These are phyloP conservation scores for Campoplex capitator DNA, from an alignment of 2,888 invertebrate species.

Conservation along the genomic window DNA sequence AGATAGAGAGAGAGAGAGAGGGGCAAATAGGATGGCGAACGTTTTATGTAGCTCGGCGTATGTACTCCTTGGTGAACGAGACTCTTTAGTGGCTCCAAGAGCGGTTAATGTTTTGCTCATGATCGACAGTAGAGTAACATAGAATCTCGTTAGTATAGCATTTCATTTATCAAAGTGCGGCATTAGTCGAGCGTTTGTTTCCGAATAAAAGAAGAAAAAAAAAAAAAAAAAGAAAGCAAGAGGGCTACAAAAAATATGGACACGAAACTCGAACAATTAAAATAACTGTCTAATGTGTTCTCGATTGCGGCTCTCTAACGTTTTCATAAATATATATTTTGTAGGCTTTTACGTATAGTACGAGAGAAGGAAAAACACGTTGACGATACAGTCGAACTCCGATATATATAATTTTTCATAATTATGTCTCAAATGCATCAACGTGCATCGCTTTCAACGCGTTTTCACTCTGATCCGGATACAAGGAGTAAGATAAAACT, in stretches of 20 bases:
- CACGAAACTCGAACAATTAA: slow-evolving; percentile 61
- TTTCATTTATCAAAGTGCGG: slow-evolving; percentile 42
- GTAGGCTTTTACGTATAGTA: background rate
- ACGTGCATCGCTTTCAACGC: slow-evolving; percentile 12
- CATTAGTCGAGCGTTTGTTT: slow-evolving; percentile 41
- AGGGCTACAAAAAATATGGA: background rate
- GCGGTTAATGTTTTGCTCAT: slow-evolving; percentile 33
- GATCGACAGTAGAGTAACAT: slow-evolving; percentile 48
- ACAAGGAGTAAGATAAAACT: background rate
- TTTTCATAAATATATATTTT: slow-evolving; percentile 20
- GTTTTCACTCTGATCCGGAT: slow-evolving; percentile 34
- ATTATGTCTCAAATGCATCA: slow-evolving; percentile 53
- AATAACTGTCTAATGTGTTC: slow-evolving; percentile 64
- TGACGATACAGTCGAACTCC: slow-evolving; percentile 7
- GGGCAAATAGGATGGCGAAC: background rate
- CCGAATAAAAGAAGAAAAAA: background rate
- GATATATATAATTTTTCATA: slow-evolving; percentile 56
- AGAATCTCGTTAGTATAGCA: slow-evolving; percentile 53
- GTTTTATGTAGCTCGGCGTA: background rate
- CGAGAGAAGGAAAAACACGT: background rate
- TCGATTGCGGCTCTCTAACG: slow-evolving; percentile 42
- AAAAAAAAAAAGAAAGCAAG: slow-evolving; percentile 15
- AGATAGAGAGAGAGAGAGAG: background rate
- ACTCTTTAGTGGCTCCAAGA: slow-evolving; percentile 1
- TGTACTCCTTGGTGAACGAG: background rate